Base-by-base conservation (phyloP, 2,113 vertebrate species). In the Perccottus glenii region DNA sequence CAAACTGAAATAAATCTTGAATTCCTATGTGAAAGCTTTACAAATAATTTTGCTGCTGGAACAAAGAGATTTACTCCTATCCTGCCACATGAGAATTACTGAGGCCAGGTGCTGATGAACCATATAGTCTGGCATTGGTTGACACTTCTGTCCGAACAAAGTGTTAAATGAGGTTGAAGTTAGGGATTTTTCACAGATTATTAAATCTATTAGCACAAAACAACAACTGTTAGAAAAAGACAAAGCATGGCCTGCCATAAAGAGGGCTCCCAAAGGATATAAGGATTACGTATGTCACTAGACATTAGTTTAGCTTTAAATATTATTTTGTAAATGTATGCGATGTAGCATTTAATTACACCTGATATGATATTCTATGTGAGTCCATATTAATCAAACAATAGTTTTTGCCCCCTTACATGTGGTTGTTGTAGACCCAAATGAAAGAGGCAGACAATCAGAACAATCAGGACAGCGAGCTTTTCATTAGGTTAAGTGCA, bases 401-500 rank as follows among this genome's bases (percentile, higher is more conserved):
- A 27, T 27, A 27, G 19, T 61, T 61, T 9, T 33, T 19, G 33
- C 5, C 9, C 12, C 55, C 16, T 36, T 60, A 43, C 11, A 44
- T 44, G 6, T 45, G 12, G 16, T 27, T 65, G 11, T 12, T 43
- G 7, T 6, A 50, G 38, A 63, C 33, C 4, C 40, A 42, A 6
- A 43, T 43, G 42, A 43, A 2, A 19, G n/a, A 58, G 15, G 55
- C 16, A 62, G 44, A 62, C 50, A 64, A 53, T 72, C 46, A 59
- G 43, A 61, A 35, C 67, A 1, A 67, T 45, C 60, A 42, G 14
- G 16, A 56, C 58, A 61, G 14, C 5, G 64, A 77, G 55, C 33
- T 45, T 71, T 71, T 88, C 75, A 86, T 86, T 78, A 81, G 67
- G 77, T 33, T 84, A 80, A 88, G 82, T 82, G 76, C 78, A 70